Evolutionary conservation across 2,888 invertebrate genomes (phyloP).

Genomic region (Cataglyphis albicans): DNA sequence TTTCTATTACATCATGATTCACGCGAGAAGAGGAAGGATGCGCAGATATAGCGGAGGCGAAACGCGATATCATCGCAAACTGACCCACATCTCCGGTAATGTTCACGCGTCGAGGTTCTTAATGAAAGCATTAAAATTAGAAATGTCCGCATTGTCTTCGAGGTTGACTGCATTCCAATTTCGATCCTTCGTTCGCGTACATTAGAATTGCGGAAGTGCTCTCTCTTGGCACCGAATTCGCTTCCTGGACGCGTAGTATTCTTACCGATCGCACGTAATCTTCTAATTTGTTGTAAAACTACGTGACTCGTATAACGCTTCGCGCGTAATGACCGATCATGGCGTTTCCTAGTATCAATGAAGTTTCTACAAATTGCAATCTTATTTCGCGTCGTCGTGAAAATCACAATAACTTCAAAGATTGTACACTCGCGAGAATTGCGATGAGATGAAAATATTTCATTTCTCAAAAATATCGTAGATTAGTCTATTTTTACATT

Average conservation of each 20-base stretch:
- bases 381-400: background rate
- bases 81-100: slow-evolving; percentile 61
- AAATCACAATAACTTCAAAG: background rate
- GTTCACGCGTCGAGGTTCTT: slow-evolving; percentile 52
- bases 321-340: background rate
- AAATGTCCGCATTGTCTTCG: slow-evolving; percentile 55
- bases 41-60: background rate
- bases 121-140: slow-evolving; percentile 83
- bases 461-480: slow-evolving; percentile 10
- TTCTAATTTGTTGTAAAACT: slow-evolving; percentile 55
- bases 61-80: slow-evolving; percentile 61
- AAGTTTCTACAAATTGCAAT: slow-evolving; percentile 2
- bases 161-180: slow-evolving; percentile 51
- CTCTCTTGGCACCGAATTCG: background rate
- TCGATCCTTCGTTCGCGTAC: background rate
- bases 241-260: background rate
- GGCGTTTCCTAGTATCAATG: background rate
- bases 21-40: background rate
- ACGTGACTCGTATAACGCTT: slow-evolving; percentile 39
- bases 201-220: slow-evolving; percentile 25
- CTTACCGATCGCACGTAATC: slow-evolving; percentile 51
- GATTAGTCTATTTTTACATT: background rate
- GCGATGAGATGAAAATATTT: slow-evolving; percentile 15
- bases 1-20: background rate
- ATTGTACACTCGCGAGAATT: background rate